These are phyloP conservation scores for Lanistes nyassanus DNA, from an alignment of 1,140 invertebrate species.

Conservation along the genomic window DNA sequence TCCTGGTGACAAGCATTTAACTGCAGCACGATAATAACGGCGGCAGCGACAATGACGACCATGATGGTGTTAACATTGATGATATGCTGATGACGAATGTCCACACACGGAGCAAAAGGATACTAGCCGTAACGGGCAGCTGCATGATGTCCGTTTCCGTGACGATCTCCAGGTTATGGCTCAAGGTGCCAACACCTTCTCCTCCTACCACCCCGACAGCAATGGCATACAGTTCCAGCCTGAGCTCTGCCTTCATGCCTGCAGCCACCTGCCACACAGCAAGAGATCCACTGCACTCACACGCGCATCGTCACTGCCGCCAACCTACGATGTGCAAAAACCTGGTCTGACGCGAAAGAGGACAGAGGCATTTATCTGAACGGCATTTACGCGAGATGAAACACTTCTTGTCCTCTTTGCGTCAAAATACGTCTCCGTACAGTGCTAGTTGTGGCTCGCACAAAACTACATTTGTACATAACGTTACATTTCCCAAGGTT, in stretches of 20 bases:
- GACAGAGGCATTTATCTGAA: no score
- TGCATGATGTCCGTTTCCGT: conserved; percentile 64
- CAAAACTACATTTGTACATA: no score
- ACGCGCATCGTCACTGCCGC: no score
- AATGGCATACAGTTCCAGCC: conserved; percentile 65
- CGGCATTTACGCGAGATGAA: no score
- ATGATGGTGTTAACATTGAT: neutral
- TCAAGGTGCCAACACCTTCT: conserved; percentile 52
- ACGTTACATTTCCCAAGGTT: no score
- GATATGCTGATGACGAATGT: neutral
- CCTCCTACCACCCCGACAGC: conserved; percentile 61
- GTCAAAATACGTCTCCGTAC: no score
- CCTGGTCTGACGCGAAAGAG: no score
- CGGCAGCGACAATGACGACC: neutral
- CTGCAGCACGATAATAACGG: no score
- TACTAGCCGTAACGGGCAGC: conserved; percentile 64
- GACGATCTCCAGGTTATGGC: conserved; percentile 62
- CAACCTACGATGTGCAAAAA: no score
- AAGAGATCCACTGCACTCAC: no score
- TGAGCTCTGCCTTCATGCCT: conserved; percentile 62
- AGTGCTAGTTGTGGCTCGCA: no score
- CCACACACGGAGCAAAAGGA: conserved; percentile 46
- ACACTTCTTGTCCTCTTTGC: no score
- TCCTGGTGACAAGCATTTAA: neutral
- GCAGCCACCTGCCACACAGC: conserved; percentile 62